Evolutionary conservation across 2,113 vertebrate genomes (phyloP), one percentile per base, ranked within the genome.

Genomic region (Monarcha castaneiventris): DNA sequence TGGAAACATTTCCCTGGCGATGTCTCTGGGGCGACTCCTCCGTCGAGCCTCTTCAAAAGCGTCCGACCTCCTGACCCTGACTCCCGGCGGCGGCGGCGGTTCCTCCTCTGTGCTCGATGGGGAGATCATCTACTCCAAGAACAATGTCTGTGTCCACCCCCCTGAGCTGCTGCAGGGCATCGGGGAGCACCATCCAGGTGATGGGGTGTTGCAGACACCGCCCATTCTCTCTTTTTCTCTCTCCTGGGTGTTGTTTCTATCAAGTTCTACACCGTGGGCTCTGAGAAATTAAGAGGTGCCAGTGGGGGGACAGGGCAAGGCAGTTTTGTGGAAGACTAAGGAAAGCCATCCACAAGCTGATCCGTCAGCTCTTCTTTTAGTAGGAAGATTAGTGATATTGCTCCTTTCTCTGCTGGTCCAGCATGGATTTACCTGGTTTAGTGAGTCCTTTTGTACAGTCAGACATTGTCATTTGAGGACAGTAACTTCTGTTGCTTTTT

Each of bases 1-100:
- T 99, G 99, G 99, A 98, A 98, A 97, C 98, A 98, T 95, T 74
- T 68, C 84, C 96, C 90, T 68, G 43, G 96, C 96, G 11, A 99
- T 99, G 99, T 99, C 99, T 98, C 98, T 99, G 98, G 99, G 99
- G 98, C 99, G 99, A 96, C 99, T 99, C 96, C 98, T 99, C 94
- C 99, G 99, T 93, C 98, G 99, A 69, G 99, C 99, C 97, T 99
- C 99, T 96, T 99, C 99, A 37, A 99, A 98, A 98, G 99, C 99
- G 66, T 99, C 99, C 10, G 99, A 99, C 98, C 98, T 99, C 98
- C 98, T 99, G 99, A 99, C 99, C 96, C 98, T 99, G 92, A 98
- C 97, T 92, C 96, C 98, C 0, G 97, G 98, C 33, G 93, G 98
- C 9, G 96, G 98, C 22, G 30, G 78, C 35, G 46, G 69, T 3